Evolutionary conservation across 2,888 invertebrate species (phyloP), one percentile per base, ranked within the genome.

Genomic region (Drosophila aldrichi): DNA sequence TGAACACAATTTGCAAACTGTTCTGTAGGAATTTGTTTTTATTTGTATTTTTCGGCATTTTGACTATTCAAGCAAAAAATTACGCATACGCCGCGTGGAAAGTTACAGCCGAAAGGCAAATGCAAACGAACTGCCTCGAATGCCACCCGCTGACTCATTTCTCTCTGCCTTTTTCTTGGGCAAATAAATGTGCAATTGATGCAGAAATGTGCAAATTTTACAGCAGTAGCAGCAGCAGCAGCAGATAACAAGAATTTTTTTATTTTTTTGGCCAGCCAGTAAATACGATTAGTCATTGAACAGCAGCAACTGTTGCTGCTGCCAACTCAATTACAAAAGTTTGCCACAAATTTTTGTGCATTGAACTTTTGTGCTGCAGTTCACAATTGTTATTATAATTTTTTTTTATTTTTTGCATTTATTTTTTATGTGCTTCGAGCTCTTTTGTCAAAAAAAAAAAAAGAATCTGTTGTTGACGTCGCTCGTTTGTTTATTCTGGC

Each of bases 171-270:
- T n/a, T n/a, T 70, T 65, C 52, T 44, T 62, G 68, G 62, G 65
- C 65, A 84, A 71, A 86, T 68, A 55, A 72, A 78, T 70, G 77
- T 81, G 90, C 87, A 88, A 83, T 71, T 90, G 90, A 88, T 85
- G 88, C 88, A 82, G 81, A 86, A 90, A 88, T 80, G 88, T 89
- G 90, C 64, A 73, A 90, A 88, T 90, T 89, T 62, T 72, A 74
- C 70, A 74, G 63, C 68, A 77, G 63, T 62, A 74, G 62, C 66
- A 77, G 58, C 29, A 29, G 29, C 29, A 29, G 29, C 29, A 29
- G 29, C 64, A 49, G 79, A 69, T 74, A 70, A 69, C 56, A 74
- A 72, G 62, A 66, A 70, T 70, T 62, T 61, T 2, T 36, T 62
- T 61, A 6, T 36, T 12, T 48, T 57, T 57, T 66, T 64, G 70